These are phyloP conservation scores for Dromiciops gliroides DNA, from an alignment of 2,113 vertebrate species.

Conservation along the genomic window DNA sequence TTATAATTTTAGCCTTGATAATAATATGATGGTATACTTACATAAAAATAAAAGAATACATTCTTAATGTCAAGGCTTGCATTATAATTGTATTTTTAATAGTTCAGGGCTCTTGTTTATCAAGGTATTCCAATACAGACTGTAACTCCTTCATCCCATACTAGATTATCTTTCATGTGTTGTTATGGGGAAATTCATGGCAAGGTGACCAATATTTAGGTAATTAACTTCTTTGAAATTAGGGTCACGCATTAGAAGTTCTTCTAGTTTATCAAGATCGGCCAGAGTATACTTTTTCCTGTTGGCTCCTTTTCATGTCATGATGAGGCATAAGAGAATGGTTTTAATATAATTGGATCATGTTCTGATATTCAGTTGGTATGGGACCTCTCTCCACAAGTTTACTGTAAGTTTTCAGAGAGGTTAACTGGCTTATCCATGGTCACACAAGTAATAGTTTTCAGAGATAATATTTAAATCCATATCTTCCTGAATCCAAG, in stretches of 20 bases:
- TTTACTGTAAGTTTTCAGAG: neutral
- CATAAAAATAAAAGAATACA: constrained; percentile 34
- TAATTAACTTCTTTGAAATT: neutral
- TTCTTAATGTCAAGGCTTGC: constrained; percentile 27
- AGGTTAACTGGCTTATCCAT: neutral
- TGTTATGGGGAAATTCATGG: neutral
- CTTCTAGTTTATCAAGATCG: too few relatives aligned
- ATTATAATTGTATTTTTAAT: neutral
- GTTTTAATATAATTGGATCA: neutral
- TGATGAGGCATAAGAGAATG: neutral
- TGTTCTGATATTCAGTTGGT: neutral
- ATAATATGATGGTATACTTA: constrained; percentile 57
- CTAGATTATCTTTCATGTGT: neutral
- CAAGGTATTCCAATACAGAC: neutral
- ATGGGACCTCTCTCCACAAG: neutral
- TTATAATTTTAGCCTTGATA: constrained; percentile 48
- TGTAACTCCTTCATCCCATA: neutral
- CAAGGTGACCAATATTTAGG: neutral
- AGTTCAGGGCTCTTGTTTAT: neutral
- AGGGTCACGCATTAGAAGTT: neutral
- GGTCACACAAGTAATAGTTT: neutral
- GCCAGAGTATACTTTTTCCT: too few relatives aligned
- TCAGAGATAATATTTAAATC: neutral
- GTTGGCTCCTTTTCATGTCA: neutral
- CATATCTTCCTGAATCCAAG: neutral